Percentiles rank a stretch among this genome's conserved stretches.
These are phyloP conservation scores for Shinisaurus crocodilurus DNA, from an alignment of 2,113 vertebrate genomes.

Conservation along the genomic window DNA sequence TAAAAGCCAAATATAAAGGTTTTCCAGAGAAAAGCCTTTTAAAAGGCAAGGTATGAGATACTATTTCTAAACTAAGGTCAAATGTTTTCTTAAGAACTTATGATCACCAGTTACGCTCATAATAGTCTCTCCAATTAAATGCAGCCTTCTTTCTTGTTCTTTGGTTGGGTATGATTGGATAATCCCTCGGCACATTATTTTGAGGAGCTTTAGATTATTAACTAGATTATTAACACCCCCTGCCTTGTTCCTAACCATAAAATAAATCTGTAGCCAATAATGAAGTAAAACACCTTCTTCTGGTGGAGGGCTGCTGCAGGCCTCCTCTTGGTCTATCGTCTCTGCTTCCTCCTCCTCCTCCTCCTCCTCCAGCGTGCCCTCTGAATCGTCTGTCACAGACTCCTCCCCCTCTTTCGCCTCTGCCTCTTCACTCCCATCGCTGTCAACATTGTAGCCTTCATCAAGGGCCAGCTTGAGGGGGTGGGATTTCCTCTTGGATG, in stretches of 20 bases:
- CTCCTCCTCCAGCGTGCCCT: constrained; percentile 79
- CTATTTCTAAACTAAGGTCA: background rate
- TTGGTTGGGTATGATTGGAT: background rate
- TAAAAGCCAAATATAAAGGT: background rate
- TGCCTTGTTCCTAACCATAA: constrained; percentile 52
- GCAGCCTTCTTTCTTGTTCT: background rate
- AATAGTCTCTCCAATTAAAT: background rate
- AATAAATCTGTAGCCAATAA: constrained; percentile 42
- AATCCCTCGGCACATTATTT: constrained; percentile 21
- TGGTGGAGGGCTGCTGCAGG: constrained; percentile 57
- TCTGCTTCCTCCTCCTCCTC: constrained; percentile 82
- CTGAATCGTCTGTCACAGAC: constrained; percentile 79
- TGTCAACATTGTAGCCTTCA: constrained; percentile 90
- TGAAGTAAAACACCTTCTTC: constrained; percentile 78
- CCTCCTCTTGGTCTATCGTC: constrained; percentile 74
- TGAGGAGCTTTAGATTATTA: constrained; percentile 52
- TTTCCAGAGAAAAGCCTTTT: background rate
- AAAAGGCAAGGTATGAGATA: background rate
- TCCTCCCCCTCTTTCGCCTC: constrained; percentile 80
- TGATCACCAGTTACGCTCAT: background rate
- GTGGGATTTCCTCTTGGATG: constrained; percentile 92
- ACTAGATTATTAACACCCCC: constrained; percentile 56
- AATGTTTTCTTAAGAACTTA: background rate
- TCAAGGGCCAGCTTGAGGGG: constrained; percentile 91
- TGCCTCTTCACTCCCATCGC: constrained; percentile 85